A percentile compares a stretch with the other conserved stretches of the same genome.
Conservation (phyloP, 2,113 vertebrate species). For the Pagrus major region DNA sequence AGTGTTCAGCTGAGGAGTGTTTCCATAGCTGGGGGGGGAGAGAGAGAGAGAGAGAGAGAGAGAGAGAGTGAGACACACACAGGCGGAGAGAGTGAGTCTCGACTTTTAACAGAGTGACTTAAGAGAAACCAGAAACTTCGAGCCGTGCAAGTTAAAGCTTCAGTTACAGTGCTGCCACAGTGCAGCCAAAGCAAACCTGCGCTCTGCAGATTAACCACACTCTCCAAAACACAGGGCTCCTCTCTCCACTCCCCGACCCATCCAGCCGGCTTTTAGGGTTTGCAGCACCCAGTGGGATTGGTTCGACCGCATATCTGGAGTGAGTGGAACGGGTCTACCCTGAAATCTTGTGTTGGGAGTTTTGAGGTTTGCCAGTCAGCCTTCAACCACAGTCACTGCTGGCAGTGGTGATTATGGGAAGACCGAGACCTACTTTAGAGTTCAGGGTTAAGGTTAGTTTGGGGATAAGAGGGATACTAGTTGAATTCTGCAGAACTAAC, state of each 20-base stretch:
- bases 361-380: conserved; percentile 36
- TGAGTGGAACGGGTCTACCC: conserved; percentile 9
- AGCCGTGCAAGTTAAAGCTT: conserved; percentile 59
- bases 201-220: conserved; percentile 53
- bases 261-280: conserved; percentile 15
- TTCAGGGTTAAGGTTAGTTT: neutral
- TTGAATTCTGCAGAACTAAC: neutral
- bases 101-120: conserved; percentile 50
- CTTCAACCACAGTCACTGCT: conserved; percentile 32
- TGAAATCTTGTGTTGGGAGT: conserved; percentile 21
- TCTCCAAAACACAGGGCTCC: conserved; percentile 42
- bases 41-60: neutral
- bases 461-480: neutral
- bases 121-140: conserved; percentile 66
- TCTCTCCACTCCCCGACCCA: conserved; percentile 32
- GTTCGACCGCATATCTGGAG: conserved; percentile 24
- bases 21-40: conserved; percentile 41
- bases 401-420: conserved; percentile 29
- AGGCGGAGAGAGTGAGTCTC: conserved; percentile 13
- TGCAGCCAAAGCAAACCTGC: conserved; percentile 60
- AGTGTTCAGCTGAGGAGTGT: conserved; percentile 56
- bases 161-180: conserved; percentile 55
- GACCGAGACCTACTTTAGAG: conserved; percentile 11
- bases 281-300: conserved; percentile 20
- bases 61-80: too few species aligned